These are phyloP conservation scores for Ailuropoda melanoleuca DNA, from an alignment of 2,113 vertebrate genomes.

Conservation along the genomic window DNA sequence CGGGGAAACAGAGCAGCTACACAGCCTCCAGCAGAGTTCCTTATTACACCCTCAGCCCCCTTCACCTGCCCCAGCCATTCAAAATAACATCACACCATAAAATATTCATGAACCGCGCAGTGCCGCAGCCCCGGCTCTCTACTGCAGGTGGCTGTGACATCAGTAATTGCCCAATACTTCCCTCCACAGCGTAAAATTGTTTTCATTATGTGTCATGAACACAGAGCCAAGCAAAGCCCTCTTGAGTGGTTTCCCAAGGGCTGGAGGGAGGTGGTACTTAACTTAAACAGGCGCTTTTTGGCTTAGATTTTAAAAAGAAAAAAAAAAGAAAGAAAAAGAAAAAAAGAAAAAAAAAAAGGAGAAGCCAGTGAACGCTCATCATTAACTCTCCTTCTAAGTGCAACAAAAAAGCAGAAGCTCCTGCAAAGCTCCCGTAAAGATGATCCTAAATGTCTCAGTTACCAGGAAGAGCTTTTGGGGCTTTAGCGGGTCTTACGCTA, in stretches of 20 bases:
- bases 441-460: conserved; percentile 99
- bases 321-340: conserved; percentile 70
- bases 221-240: conserved; percentile 97
- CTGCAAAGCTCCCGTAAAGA: conserved; percentile 92
- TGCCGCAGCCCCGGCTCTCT: conserved; percentile 89
- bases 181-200: conserved; percentile 99
- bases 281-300: conserved; percentile 97
- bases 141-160: conserved; percentile 99
- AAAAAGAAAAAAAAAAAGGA: conserved; percentile 74
- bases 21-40: conserved; percentile 98
- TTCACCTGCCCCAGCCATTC: conserved; percentile 98
- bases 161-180: conserved; percentile 99
- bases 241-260: conserved; percentile 97
- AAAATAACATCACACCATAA: conserved; percentile 98
- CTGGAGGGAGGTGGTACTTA: conserved; percentile 96
- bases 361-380: conserved; percentile 94
- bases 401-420: conserved; percentile 94
- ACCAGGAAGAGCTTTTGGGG: conserved; percentile 91
- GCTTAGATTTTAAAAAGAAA: conserved; percentile 86
- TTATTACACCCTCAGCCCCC: conserved; percentile 93
- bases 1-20: conserved; percentile 94
- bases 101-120: conserved; percentile 96
- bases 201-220: conserved; percentile 99
- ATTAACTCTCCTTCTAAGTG: conserved; percentile 95
- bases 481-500: conserved; percentile 90